Base-by-base conservation (phyloP, 2,888 invertebrate species). In the Adineta ricciae region DNA sequence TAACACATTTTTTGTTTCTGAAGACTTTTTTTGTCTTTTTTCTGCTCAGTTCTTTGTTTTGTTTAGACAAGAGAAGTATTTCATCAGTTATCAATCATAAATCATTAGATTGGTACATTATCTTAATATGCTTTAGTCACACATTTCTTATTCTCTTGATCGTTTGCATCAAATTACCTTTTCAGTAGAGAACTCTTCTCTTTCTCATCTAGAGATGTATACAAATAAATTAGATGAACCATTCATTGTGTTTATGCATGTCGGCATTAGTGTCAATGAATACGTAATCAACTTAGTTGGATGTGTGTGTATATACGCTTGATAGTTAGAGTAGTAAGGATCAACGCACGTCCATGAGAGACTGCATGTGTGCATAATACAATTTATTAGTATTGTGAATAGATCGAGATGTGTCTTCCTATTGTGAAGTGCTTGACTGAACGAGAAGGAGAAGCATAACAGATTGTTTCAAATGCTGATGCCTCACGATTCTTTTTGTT, bases 231-330 rank as follows among this genome's bases (percentile, higher is more conserved):
- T 32, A 64, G 14, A n/a, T 24, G 27, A 27, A 56, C n/a, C 56
- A 64, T 64, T 64, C 64, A 36, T 64, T 32, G 64, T 64, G 19
- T 64, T 64, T 64, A 64, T 64, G 64, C 16, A 64, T 64, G 64
- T 19, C 32, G 32, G 27, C 32, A 64, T 64, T 64, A 32, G 32
- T 36, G 64, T 64, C 16, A 32, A 64, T 64, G 32, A 64, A 32
- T 64, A 64, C 64, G 64, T 64, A 64, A 64, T 64, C 64, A 27
- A 64, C 64, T 64, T 64, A 64, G 64, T 64, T 64, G 64, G 9
- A 64, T 64, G 16, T 32, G 27, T 64, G 16, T 32, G 32, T 27
- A 36, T 64, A 36, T 64, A 32, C 32, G 32, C 16, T 19, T 50
- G 50, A 16, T 50, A 64, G 24, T 64, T 16, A 36, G 19, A 19